A percentile compares a stretch with the other conserved stretches of the same genome.
Evolutionary conservation across 2,113 vertebrate genomes (phyloP).

Genomic region (Theristicus caerulescens): DNA sequence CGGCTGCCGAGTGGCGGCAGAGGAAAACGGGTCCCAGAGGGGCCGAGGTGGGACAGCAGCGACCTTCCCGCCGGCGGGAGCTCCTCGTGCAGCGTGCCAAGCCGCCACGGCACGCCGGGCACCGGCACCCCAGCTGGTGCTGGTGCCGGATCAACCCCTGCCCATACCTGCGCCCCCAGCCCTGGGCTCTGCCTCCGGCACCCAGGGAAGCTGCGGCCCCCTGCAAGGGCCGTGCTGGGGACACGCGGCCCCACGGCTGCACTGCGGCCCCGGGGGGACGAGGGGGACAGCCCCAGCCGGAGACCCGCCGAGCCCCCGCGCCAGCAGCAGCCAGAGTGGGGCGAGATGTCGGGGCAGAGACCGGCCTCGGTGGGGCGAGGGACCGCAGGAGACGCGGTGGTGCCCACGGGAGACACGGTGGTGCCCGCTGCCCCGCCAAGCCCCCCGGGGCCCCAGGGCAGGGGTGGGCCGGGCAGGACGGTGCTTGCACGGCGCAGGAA

Average conservation of each 20-base stretch:
- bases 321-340: not conserved
- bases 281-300: not conserved
- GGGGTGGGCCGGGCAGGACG: not conserved
- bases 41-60: accelerated
- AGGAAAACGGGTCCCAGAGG: not conserved
- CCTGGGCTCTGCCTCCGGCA: not conserved
- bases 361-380: not conserved
- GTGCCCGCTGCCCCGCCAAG: accelerated
- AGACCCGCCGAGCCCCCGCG: not conserved
- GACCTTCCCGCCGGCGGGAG: not conserved
- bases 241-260: accelerated
- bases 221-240: accelerated
- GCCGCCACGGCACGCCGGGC: accelerated
- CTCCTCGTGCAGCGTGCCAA: not conserved
- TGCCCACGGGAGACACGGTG: accelerated
- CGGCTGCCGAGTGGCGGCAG: not conserved
- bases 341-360: not conserved
- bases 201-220: not conserved
- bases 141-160: not conserved
- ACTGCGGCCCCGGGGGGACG: not conserved
- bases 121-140: not conserved
- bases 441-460: not conserved
- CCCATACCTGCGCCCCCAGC: not conserved
- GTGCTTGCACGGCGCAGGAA: accelerated
- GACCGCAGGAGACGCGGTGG: accelerated